Evolutionary conservation across 2,888 invertebrate species (phyloP).

Genomic region (Galerucella pusilla): DNA sequence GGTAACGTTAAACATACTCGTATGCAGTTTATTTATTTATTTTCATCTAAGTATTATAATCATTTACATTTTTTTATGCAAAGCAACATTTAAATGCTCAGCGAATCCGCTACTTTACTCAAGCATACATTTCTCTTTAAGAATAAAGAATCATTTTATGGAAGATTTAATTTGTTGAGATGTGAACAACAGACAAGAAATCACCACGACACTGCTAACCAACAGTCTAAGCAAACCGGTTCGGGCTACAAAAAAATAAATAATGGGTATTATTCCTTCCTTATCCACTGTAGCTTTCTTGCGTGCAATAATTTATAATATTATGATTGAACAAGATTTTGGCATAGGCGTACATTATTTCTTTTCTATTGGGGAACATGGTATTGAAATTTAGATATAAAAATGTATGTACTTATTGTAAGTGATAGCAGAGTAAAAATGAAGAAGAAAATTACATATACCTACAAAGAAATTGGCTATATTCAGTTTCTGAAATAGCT

Average conservation of each 20-base stretch:
- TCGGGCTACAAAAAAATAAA: slow-evolving; percentile 4
- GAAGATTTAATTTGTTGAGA: not conserved
- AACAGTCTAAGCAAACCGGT: slow-evolving; percentile 12
- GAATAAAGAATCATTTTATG: slow-evolving; percentile 9
- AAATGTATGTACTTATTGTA: too few species aligned
- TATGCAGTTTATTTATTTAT: not conserved
- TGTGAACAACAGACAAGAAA: not conserved
- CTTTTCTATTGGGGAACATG: not conserved
- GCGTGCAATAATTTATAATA: slow-evolving; percentile 3
- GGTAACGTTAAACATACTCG: not conserved
- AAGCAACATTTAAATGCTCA: not conserved
- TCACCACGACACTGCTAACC: slow-evolving; percentile 14
- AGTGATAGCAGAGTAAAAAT: too few species aligned
- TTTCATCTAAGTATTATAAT: not conserved
- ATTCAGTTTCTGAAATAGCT: too few species aligned
- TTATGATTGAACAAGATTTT: not conserved
- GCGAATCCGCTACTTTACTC: not conserved
- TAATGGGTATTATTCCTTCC: slow-evolving; percentile 3
- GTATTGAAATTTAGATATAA: too few species aligned
- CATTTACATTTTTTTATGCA: not conserved
- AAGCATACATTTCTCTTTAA: not conserved
- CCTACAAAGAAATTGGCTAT: too few species aligned
- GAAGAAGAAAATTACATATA: too few species aligned
- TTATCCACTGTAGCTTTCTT: slow-evolving; percentile 12
- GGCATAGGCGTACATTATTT: not conserved